These are phyloP conservation scores for Exocentrus adspersus DNA, from an alignment of 2,888 invertebrate genomes.

Conservation along the genomic window DNA sequence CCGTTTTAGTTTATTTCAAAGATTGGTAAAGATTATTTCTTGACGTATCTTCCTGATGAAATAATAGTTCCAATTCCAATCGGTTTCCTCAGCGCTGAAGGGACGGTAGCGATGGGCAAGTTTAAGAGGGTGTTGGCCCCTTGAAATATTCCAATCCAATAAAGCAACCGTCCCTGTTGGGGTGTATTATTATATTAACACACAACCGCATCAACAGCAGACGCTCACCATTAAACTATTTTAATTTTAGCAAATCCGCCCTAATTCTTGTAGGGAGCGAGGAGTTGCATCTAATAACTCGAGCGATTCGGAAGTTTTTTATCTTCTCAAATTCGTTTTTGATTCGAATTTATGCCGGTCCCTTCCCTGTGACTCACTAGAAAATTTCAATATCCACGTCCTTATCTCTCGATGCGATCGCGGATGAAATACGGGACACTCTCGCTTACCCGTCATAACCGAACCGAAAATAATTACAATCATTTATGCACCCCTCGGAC, in stretches of 20 bases:
- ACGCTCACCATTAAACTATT: conserved; percentile 44
- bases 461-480: conserved; percentile 22
- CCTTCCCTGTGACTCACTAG: conserved; percentile 5
- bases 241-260: too few relatives aligned
- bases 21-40: too few relatives aligned
- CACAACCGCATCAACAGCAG: conserved; percentile 41
- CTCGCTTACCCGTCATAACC: conserved; percentile 1
- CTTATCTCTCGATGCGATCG: conserved; percentile 2
- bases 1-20: too few relatives aligned
- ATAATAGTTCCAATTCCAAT: too few relatives aligned
- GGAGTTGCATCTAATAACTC: too few relatives aligned
- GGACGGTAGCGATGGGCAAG: conserved; percentile 22
- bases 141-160: conserved; percentile 29
- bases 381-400: conserved; percentile 18
- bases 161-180: conserved; percentile 34
- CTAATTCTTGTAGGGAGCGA: too few relatives aligned
- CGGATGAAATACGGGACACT: conserved; percentile 5
- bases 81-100: conserved; percentile 27
- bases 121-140: conserved; percentile 23
- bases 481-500: conserved; percentile 19
- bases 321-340: too few relatives aligned
- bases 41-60: too few relatives aligned
- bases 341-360: conserved; percentile 2
- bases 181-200: conserved; percentile 47
- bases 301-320: too few relatives aligned